Conservation (phyloP, 2,888 invertebrate species). For the Sceliomorpha sp. region DNA sequence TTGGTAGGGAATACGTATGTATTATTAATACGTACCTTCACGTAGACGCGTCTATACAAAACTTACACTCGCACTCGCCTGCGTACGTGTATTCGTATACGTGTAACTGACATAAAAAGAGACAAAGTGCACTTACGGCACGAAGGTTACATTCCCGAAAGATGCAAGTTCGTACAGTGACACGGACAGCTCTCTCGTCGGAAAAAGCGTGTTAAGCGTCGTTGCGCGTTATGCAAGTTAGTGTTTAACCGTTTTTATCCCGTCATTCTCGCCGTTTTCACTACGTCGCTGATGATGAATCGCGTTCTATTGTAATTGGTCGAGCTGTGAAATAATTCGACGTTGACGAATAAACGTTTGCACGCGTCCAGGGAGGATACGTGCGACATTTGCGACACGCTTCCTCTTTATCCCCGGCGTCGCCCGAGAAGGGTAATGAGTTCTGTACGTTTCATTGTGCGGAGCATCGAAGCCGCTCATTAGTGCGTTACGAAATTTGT, state of each 20-base stretch:
- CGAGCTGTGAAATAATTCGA: no score
- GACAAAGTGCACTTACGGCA: slow-evolving; percentile 14
- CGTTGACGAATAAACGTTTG: no score
- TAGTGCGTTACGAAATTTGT: no score
- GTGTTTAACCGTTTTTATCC: neutral
- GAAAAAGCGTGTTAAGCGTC: slow-evolving; percentile 6
- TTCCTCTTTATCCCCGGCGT: no score
- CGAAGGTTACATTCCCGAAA: slow-evolving; percentile 28
- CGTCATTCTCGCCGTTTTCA: neutral
- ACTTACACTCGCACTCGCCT: neutral
- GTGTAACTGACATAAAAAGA: slow-evolving; percentile 17
- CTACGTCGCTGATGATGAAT: neutral
- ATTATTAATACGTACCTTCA: no score
- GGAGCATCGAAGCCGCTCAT: no score
- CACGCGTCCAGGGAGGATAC: no score
- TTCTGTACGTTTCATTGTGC: neutral
- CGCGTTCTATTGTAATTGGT: neutral
- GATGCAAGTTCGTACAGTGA: slow-evolving; percentile 18
- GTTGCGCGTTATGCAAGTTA: slow-evolving; percentile 11
- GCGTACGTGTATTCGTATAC: slow-evolving; percentile 1
- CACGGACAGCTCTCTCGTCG: slow-evolving; percentile 14
- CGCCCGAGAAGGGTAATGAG: no score
- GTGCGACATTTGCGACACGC: no score
- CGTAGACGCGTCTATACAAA: slow-evolving; percentile 6
- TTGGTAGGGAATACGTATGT: slow-evolving; percentile 6